Conservation (phyloP, 1,140 invertebrate genomes). For the Lepidurus apus region DNA sequence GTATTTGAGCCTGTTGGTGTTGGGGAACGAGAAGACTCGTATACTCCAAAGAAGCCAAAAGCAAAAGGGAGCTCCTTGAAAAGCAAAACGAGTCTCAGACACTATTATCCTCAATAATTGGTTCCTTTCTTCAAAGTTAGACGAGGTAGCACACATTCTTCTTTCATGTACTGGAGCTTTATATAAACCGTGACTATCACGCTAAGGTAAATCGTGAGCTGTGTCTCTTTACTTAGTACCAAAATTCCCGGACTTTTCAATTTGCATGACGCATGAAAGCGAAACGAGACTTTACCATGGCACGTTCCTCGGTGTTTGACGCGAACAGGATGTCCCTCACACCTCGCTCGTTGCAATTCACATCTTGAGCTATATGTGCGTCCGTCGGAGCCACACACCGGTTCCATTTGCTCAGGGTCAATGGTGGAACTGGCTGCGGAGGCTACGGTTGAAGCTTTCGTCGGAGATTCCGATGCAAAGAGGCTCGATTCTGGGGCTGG, state of each 20-base stretch:
- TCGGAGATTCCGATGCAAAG: slow-evolving; percentile 7
- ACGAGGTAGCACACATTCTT: not conserved
- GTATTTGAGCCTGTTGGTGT: not conserved
- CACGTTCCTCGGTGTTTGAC: slow-evolving; percentile 66
- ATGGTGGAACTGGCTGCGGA: slow-evolving; percentile 10
- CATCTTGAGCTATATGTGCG: slow-evolving; percentile 71
- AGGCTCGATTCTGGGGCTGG: not conserved
- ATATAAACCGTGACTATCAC: not conserved
- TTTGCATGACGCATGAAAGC: slow-evolving; percentile 27
- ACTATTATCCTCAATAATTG: not conserved
- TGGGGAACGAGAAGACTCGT: not conserved
- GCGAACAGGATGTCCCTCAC: slow-evolving; percentile 59
- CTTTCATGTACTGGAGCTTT: not conserved
- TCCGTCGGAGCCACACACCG: slow-evolving; percentile 74
- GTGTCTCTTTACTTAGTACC: not conserved
- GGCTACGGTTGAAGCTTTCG: slow-evolving; percentile 8
- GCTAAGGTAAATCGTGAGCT: not conserved
- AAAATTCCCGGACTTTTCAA: not conserved
- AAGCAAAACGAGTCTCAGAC: not conserved
- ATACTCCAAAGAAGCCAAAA: not conserved
- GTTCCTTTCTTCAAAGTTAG: not conserved
- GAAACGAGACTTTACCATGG: slow-evolving; percentile 51
- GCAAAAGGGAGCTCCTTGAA: not conserved
- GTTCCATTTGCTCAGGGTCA: slow-evolving; percentile 38
- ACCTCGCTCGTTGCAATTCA: slow-evolving; percentile 65